Base-by-base conservation (phyloP, 1,140 invertebrate species). In the Drosophila paulistorum region DNA sequence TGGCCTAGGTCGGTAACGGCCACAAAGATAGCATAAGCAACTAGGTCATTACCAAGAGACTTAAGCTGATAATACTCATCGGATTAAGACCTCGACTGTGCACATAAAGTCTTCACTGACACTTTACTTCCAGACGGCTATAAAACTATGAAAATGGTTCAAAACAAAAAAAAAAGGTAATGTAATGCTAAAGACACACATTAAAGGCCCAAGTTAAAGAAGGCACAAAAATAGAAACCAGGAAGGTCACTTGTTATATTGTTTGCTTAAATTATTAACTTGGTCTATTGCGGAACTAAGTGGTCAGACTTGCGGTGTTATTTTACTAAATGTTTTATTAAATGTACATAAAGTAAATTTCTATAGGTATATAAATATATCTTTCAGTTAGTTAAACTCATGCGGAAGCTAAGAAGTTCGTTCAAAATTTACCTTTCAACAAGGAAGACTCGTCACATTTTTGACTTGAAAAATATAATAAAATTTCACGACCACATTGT, bases 11-110 rank as follows among this genome's bases (percentile, higher is more conserved):
- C 69, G 79, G 14, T 41, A 62, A 41, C 45, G 62, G 45, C 71
- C 48, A 67, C 67, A 67, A 65, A 61, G 77, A 76, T 68, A 51
- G 66, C 41, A 59, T 57, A 68, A 57, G 39, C 76, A 84, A 84
- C 68, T 84, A 65, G 81, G 81, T 81, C 81, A 84, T 84, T 84
- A 84, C 77, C 81, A 68, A 74, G 45, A 65, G 69, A 59, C 54
- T 66, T 61, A 59, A 45, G 65, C 68, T 64, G 71, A 65, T 69
- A 37, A 59, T 33, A 59, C 30, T 14, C 57, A 11, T 37, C 62
- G 37, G 63, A 65, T 68, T 70, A 78, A 71, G 55, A 66, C 79
- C 61, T 81, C 75, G 68, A 57, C 30, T 67, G 58, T 59, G 42
- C 41, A 59, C 66, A 66, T 69, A 62, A 77, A 74, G 57, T 14